phyloP scores from a whole-genome alignment of 1,140 invertebrate genomes.

The Neodiprion fabricii region DNA sequence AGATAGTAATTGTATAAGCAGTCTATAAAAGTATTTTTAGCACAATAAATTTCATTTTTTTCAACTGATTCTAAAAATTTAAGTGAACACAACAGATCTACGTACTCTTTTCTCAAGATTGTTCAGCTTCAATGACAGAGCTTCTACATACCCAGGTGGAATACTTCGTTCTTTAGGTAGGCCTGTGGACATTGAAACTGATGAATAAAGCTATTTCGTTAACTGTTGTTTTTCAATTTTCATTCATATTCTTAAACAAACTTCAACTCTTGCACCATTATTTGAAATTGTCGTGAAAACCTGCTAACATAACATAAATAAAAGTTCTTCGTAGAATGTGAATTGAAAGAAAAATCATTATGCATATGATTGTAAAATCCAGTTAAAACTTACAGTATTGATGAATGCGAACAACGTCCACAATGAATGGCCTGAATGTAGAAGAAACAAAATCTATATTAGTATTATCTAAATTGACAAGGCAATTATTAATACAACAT shows the following conservation, averaged over 20 bases:
- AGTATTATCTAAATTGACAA: conserved; percentile 15
- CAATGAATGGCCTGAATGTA: conserved; percentile 44
- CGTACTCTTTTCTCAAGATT: conserved; percentile 40
- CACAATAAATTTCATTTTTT: conserved; percentile 14
- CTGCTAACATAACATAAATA: conserved; percentile 4
- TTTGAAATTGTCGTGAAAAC: conserved; percentile 6
- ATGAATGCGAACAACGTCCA: conserved; percentile 49
- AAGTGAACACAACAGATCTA: background rate
- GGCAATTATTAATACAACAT: conserved; percentile 12
- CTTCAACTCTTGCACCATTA: background rate
- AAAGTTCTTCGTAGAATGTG: background rate
- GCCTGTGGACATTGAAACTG: conserved; percentile 34
- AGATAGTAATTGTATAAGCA: background rate
- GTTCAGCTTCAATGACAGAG: conserved; percentile 41
- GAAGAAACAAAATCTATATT: background rate
- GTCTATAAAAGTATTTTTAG: background rate
- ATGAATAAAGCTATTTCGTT: background rate
- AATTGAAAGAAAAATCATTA: conserved; percentile 11
- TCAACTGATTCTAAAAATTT: background rate
- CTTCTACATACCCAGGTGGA: conserved; percentile 45
- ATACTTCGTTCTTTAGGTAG: conserved; percentile 44
- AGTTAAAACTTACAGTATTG: conserved; percentile 49
- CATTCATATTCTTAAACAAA: background rate
- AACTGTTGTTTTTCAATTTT: background rate
- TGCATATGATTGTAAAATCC: conserved; percentile 6